Percentiles rank a stretch among this genome's conserved stretches.
Conservation (phyloP, 2,797 vertebrate genomes). For the Spinibarbus caldwelli region DNA sequence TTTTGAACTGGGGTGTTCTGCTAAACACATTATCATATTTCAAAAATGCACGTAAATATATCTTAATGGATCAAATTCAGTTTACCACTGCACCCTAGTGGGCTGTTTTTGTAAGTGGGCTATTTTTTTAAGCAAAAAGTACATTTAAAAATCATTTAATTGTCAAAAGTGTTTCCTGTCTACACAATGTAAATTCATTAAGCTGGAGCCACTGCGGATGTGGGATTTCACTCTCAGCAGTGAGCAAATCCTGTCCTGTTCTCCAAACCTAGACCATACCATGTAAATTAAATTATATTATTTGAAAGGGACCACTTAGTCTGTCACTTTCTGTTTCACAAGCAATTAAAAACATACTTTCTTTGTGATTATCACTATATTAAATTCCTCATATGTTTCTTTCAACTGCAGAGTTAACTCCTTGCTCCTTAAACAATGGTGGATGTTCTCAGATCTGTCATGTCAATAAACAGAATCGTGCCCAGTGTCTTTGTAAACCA, state of each 20-base stretch:
- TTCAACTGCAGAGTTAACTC: constrained; percentile 61
- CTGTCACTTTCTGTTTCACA: not conserved
- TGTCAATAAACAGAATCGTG: constrained; percentile 48
- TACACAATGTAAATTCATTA: constrained; percentile 34
- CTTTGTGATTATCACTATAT: not conserved
- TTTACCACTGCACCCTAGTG: not conserved
- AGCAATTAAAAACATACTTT: not conserved
- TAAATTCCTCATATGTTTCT: constrained; percentile 1
- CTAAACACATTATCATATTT: constrained; percentile 38
- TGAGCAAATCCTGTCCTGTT: constrained; percentile 2
- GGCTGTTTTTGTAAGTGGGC: not conserved
- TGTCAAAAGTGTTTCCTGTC: constrained; percentile 3
- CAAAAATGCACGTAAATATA: not conserved
- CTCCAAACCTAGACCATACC: not conserved
- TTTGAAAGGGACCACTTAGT: not conserved
- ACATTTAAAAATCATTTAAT: not conserved
- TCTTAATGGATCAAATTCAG: not conserved
- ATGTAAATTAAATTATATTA: not conserved
- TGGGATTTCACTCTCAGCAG: constrained; percentile 7
- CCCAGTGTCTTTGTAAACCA: constrained; percentile 65
- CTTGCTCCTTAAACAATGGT: constrained; percentile 69
- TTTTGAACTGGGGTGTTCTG: constrained; percentile 35
- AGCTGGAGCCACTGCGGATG: not conserved
- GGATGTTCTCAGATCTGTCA: constrained; percentile 74
- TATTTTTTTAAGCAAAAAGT: not conserved